A percentile compares a stretch with the other conserved stretches of the same genome.
Evolutionary conservation across 2,888 invertebrate genomes (phyloP).

Genomic region (Bursaphelenchus okinawaensis): DNA sequence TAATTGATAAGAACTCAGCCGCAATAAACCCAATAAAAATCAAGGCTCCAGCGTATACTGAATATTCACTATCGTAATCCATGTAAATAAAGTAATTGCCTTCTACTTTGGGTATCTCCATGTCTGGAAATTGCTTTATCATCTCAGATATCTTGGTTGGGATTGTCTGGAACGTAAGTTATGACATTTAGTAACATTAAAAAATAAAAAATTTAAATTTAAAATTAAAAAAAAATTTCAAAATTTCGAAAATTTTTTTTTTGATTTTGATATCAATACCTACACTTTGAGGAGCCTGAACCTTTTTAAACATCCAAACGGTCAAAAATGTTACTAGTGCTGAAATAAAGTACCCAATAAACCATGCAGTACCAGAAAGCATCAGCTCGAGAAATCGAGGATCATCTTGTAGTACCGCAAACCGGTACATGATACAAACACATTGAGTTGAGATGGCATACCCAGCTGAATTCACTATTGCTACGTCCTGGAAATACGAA

Average conservation of each 20-base stretch:
- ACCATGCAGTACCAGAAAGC: neutral
- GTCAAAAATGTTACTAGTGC: neutral
- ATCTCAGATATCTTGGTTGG: neutral
- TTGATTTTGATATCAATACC: too few species aligned
- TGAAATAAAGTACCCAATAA: neutral
- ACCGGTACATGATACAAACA: neutral
- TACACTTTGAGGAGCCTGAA: neutral
- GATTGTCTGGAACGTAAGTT: too few species aligned
- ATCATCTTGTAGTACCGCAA: neutral
- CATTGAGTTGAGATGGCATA: neutral
- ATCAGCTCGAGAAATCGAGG: neutral
- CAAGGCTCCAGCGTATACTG: neutral
- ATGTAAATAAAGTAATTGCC: neutral
- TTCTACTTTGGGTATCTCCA: neutral
- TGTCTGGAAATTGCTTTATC: neutral
- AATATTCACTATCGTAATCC: neutral
- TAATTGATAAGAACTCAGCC: neutral
- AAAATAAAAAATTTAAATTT: neutral
- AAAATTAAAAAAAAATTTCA: too few species aligned
- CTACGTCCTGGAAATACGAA: neutral
- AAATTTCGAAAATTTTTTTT: too few species aligned
- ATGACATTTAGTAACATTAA: neutral
- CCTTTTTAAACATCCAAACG: neutral
- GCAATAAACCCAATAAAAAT: neutral
- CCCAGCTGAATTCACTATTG: neutral